Evolutionary conservation across 2,113 vertebrate species (phyloP).

Genomic region (Procavia capensis): DNA sequence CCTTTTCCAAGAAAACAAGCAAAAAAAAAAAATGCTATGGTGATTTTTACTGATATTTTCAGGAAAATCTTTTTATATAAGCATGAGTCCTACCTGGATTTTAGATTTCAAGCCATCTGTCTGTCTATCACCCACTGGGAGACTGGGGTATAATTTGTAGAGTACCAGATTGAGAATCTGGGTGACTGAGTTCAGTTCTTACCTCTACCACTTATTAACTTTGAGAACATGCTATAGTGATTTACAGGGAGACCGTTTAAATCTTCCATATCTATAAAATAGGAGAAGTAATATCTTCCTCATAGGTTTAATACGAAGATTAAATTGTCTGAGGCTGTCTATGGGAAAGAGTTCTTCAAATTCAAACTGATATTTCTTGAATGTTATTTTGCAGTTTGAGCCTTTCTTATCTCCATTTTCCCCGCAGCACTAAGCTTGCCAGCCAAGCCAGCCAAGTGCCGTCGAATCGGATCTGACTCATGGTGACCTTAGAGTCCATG

Average conservation of each 20-base stretch:
- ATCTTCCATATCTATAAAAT: not conserved
- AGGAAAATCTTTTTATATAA: not conserved
- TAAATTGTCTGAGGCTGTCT: not conserved
- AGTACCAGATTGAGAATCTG: not conserved
- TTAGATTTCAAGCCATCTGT: conserved; percentile 31
- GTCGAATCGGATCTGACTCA: too few species aligned
- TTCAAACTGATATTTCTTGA: not conserved
- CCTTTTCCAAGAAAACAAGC: not conserved
- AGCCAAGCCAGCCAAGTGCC: too few species aligned
- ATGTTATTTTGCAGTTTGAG: not conserved
- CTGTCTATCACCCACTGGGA: not conserved
- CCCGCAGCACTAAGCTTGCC: not conserved
- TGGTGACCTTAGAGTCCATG: not conserved
- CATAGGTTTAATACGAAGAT: not conserved
- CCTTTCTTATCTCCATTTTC: not conserved
- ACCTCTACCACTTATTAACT: not conserved
- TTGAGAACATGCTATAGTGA: not conserved
- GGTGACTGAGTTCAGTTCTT: not conserved
- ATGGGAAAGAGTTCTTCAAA: not conserved
- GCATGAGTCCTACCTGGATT: not conserved
- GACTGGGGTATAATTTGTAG: not conserved
- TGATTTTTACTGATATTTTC: conserved; percentile 35
- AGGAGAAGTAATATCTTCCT: not conserved
- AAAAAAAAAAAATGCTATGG: too few species aligned
- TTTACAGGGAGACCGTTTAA: too few species aligned